Base-by-base conservation (phyloP, 2,888 invertebrate species). In the Masnerella sp. region DNA sequence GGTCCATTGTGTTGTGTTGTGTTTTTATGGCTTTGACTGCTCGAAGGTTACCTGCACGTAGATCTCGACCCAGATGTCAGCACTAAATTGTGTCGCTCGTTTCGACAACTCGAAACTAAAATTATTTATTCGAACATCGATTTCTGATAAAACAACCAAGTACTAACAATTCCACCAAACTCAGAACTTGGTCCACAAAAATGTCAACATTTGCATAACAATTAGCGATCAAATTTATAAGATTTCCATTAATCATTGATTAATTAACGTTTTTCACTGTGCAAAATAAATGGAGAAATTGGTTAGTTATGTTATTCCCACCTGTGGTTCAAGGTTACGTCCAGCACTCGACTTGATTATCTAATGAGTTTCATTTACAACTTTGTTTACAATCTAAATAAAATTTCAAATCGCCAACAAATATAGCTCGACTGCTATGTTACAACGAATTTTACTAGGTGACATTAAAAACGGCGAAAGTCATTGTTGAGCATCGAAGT, bases 1-100 rank as follows among this genome's bases (percentile, higher is more conserved):
- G 82, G 18, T 86, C 84, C 71, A 85, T 83, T 73, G 82, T 62
- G 42, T 61, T 51, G 72, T 85, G 84, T 70, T 84, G 80, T 73
- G 83, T 56, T 62, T 65, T 58, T 61, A 28, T 61, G 32, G 25
- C 25, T 58, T 51, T 58, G 59, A 43, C 51, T 49, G 28, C 28
- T 5, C 45, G 22, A 47, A 47, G 32, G 54, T 65, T 52, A 38
- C 45, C n/a, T 14, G 12, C 47, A 45, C 9, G 17, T 54, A 28
- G 18, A 7, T 65, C 22, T 32, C 5, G 22, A 12, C 18, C 36
- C 40, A 69, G 68, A 69, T 59, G 68, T 61, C 68, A 69, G 68
- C 59, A 69, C 61, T 61, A 40, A 58, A 67, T 58, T 36, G 30
- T 47, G 15, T 47, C 38, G 9, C 9, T 34, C 52, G 52, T 64